A percentile compares a stretch with the other conserved stretches of the same genome.
Evolutionary conservation across 2,797 vertebrate species (phyloP).

Genomic region (Paedocypris micromegethes): DNA sequence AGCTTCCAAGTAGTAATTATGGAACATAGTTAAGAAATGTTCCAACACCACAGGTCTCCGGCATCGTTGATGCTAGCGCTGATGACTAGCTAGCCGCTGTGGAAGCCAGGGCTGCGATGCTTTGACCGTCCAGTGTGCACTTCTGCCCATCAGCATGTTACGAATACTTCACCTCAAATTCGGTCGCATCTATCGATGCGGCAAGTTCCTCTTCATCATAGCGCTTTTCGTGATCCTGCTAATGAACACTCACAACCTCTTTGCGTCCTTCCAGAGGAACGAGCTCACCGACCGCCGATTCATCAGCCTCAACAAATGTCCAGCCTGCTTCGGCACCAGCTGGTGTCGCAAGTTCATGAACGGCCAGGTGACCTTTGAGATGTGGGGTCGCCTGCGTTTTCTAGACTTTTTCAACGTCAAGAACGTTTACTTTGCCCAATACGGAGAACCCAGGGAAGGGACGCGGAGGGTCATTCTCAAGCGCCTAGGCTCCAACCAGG

Average conservation of each 20-base stretch:
- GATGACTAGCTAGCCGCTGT: no score
- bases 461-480: conserved; percentile 93
- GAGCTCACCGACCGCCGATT: conserved; percentile 94
- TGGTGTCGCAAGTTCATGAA: conserved; percentile 99
- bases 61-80: no score
- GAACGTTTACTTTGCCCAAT: conserved; percentile 97
- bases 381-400: conserved; percentile 91
- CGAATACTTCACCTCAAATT: conserved; percentile 90
- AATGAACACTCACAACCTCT: conserved; percentile 95
- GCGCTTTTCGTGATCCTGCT: conserved; percentile 87
- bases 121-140: conserved; percentile 22
- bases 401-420: conserved; percentile 97
- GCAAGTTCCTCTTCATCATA: conserved; percentile 87
- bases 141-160: conserved; percentile 79
- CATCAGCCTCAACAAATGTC: conserved; percentile 98
- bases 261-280: conserved; percentile 96
- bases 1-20: conserved; percentile 13
- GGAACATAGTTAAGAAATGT: neutral
- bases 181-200: conserved; percentile 91
- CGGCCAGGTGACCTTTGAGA: conserved; percentile 94
- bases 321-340: conserved; percentile 97
- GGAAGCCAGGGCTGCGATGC: neutral
- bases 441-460: conserved; percentile 93
- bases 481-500: conserved; percentile 90
- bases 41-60: no score